Evolutionary conservation across 2,888 invertebrate species (phyloP).

Genomic region (Iphiclides podalirius): DNA sequence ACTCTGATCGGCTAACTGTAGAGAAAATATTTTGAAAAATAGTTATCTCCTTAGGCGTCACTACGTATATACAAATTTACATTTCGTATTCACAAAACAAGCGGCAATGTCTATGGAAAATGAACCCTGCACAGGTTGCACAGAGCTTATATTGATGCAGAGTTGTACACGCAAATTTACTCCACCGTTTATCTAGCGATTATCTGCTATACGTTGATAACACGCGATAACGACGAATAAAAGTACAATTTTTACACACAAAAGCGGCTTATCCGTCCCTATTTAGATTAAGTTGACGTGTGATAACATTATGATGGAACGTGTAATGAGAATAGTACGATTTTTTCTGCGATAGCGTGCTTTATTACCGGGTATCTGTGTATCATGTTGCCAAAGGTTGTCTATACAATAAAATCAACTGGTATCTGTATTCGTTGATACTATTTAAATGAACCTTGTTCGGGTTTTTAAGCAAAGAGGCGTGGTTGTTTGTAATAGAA

Average conservation of each 20-base stretch:
- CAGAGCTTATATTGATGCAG: slow-evolving; percentile 5
- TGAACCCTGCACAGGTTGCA: slow-evolving; percentile 3
- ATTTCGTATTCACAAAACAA: slow-evolving; percentile 18
- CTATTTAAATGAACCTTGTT: no score
- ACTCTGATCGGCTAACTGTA: slow-evolving; percentile 29
- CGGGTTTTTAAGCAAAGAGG: no score
- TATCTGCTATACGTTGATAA: slow-evolving; percentile 30
- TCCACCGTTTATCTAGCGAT: slow-evolving; percentile 33
- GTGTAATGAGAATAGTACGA: slow-evolving; percentile 8
- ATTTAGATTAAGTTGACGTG: slow-evolving; percentile 16
- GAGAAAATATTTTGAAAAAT: slow-evolving; percentile 33
- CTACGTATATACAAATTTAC: slow-evolving; percentile 19
- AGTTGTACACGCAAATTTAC: no score
- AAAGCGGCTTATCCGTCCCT: slow-evolving; percentile 32
- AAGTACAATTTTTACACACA: slow-evolving; percentile 30
- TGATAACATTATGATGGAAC: slow-evolving; percentile 19
- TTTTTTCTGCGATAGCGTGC: not conserved
- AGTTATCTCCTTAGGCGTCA: slow-evolving; percentile 27
- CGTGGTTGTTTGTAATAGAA: no score
- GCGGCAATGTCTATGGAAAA: slow-evolving; percentile 23
- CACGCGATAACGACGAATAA: slow-evolving; percentile 26
- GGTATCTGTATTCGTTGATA: no score
- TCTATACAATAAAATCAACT: no score
- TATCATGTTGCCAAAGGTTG: no score
- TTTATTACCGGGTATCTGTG: not conserved